Evolutionary conservation across 2,888 invertebrate species (phyloP), one percentile per base, ranked within the genome.

Genomic region (Lasioglossum zephyrum): DNA sequence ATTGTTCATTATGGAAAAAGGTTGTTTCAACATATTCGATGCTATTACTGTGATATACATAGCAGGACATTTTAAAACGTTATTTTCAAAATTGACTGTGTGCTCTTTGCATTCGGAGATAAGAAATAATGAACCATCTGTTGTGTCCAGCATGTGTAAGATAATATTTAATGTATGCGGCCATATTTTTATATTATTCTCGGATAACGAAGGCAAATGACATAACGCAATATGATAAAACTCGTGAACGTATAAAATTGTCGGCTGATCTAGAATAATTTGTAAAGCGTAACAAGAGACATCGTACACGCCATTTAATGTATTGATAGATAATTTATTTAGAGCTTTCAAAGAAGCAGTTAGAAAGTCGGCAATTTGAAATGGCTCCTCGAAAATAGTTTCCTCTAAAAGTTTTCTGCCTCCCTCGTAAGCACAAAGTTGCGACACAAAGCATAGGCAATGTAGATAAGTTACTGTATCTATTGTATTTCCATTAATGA

Each of bases 1-100:
- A 18, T 93, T 81, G 74, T 93, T 93, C 92, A 95, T 94, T n/a
- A 95, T 93, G 4, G 94, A 92, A 26, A 95, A 91, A 1, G 95
- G 95, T 83, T 95, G 95, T 57, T 91, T 91, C 47, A 95, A 81
- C 39, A 94, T 86, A 81, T 91, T 91, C 0, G 94, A 91, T 0
- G 91, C 89, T 66, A 94, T 92, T 9, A 86, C 81, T 53, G 94
- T 78, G 57, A 93, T 84, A 13, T 88, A 88, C 47, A 91, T 84
- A 9, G 91, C 93, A 8, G 95, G 94, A 81, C 90, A 94, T 73
- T 91, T 91, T 3, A 89, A 79, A 16, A 78, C 47, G 6, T 74
- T 81, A 69, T 85, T 88, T 13, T 92, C 89, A 5, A 85, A 79
- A 73, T 89, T 90, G 0, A 91, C 92, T 4, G 92, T 91, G 26